phyloP scores from a whole-genome alignment of 2,797 vertebrate species.

The Zalophus californianus region DNA sequence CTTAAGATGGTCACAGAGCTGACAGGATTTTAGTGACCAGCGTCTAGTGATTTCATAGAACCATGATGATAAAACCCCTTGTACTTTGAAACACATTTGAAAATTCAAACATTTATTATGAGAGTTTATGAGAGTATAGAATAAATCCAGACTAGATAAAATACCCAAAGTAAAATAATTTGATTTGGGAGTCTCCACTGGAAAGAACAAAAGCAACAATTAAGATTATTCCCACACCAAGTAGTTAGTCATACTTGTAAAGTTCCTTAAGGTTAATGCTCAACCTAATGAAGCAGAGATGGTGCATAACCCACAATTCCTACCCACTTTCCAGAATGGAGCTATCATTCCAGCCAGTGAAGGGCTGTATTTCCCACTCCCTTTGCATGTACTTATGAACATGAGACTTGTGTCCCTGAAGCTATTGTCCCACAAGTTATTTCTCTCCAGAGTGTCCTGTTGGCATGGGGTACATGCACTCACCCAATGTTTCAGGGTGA shows the following conservation, averaged over 20 bases:
- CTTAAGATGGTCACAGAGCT: neutral
- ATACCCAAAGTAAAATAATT: neutral
- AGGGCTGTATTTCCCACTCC: neutral
- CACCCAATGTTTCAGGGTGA: neutral
- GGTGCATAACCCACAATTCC: neutral
- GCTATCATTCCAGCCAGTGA: neutral
- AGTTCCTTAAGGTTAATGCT: neutral
- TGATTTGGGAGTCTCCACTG: neutral
- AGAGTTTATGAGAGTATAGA: neutral
- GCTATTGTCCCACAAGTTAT: no score
- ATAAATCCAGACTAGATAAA: neutral
- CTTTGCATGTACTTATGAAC: neutral
- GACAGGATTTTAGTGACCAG: neutral
- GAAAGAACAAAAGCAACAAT: neutral
- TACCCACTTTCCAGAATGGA: neutral
- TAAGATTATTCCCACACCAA: neutral
- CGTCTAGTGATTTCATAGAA: neutral
- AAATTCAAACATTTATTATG: neutral
- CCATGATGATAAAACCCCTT: neutral
- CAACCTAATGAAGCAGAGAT: neutral
- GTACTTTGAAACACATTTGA: neutral
- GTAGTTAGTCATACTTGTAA: neutral
- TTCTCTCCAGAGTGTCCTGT: neutral
- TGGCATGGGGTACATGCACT: fast-evolving
- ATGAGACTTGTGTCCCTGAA: neutral